These are phyloP conservation scores for Drosophila anomalata DNA, from an alignment of 2,888 invertebrate genomes.

Conservation along the genomic window DNA sequence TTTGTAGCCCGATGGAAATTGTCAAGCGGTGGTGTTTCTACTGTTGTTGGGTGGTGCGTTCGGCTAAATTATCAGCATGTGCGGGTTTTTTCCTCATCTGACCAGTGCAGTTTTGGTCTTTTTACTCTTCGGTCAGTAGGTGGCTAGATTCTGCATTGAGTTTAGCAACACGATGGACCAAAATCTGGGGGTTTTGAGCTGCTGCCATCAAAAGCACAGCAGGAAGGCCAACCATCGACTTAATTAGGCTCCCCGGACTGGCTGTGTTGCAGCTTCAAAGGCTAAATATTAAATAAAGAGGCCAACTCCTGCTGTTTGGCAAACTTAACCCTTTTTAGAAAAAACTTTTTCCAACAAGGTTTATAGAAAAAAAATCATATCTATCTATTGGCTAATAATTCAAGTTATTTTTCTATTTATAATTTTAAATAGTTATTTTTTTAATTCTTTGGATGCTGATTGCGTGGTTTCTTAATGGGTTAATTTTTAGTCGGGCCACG, in stretches of 20 bases:
- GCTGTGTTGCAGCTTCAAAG: slow-evolving; percentile 45
- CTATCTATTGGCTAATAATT: not conserved
- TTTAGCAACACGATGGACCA: not conserved
- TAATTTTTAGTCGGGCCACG: slow-evolving; percentile 29
- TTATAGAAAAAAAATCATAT: not conserved
- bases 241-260: slow-evolving; percentile 35
- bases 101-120: not conserved
- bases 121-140: not conserved
- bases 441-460: not conserved
- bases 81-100: slow-evolving; percentile 8
- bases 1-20: slow-evolving; percentile 41
- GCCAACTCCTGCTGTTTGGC: slow-evolving; percentile 20
- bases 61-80: slow-evolving; percentile 27
- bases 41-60: slow-evolving; percentile 40
- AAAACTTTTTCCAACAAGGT: not conserved
- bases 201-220: slow-evolving; percentile 34
- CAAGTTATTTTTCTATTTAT: not conserved
- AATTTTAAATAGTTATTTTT: not conserved
- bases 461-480: slow-evolving; percentile 6
- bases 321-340: slow-evolving; percentile 7
- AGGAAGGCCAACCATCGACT: slow-evolving; percentile 43
- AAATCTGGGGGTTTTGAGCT: slow-evolving; percentile 1
- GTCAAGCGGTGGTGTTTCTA: slow-evolving; percentile 19
- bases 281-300: slow-evolving; percentile 33
- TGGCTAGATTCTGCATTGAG: slow-evolving; percentile 2